phyloP scores from a whole-genome alignment of 2,888 invertebrate genomes.

The Netelia melanura region DNA sequence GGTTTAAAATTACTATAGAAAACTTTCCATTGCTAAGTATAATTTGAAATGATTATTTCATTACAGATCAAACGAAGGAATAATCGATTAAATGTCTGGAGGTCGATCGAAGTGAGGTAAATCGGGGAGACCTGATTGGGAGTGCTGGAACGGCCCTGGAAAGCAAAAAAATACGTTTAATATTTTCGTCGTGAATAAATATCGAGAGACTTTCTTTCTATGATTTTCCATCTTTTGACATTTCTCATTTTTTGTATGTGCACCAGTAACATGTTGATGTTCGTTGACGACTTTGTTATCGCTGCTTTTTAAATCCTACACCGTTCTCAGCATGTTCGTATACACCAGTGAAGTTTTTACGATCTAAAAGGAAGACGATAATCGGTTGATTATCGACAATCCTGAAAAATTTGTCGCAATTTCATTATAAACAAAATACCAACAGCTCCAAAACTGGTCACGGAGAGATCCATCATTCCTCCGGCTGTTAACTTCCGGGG shows the following conservation, averaged over 20 bases:
- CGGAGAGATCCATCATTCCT: slow-evolving; percentile 75
- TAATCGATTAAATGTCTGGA: neutral
- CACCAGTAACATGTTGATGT: neutral
- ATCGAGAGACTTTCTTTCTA: too few relatives aligned
- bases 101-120: neutral
- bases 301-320: neutral
- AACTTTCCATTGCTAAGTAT: neutral
- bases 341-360: slow-evolving; percentile 60
- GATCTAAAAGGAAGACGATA: slow-evolving; percentile 36
- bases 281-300: neutral
- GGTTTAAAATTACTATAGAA: too few relatives aligned
- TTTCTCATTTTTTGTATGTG: too few relatives aligned
- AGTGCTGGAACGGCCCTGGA: neutral
- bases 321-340: slow-evolving; percentile 64
- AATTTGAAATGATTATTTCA: neutral
- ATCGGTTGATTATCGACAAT: neutral
- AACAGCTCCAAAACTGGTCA: slow-evolving; percentile 77
- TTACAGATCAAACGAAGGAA: neutral
- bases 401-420: too few relatives aligned
- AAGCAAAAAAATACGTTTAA: neutral
- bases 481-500: slow-evolving; percentile 78
- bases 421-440: slow-evolving; percentile 58
- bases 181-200: neutral
- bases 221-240: too few relatives aligned
- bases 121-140: neutral